A percentile compares a stretch with the other conserved stretches of the same genome.
These are phyloP conservation scores for Psammodynastes pulverulentus DNA, from an alignment of 2,113 vertebrate genomes.

Conservation along the genomic window DNA sequence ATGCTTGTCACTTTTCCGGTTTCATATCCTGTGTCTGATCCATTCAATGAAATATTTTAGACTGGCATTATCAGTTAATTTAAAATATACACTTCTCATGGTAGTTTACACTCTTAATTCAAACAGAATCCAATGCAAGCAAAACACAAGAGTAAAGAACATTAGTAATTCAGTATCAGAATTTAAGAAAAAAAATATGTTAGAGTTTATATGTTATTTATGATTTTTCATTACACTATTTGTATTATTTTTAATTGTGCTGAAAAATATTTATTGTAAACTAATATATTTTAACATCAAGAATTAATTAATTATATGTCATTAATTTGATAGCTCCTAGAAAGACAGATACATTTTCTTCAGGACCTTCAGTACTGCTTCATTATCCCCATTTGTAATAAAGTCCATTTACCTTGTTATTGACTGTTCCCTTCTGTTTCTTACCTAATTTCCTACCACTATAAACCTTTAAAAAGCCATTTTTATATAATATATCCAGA, in stretches of 20 bases:
- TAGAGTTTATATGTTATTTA: neutral
- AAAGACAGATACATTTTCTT: neutral
- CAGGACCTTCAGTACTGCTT: neutral
- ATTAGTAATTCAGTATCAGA: neutral
- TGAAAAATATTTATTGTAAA: neutral
- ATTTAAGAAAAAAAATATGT: neutral
- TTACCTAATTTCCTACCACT: neutral
- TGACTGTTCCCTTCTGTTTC: neutral
- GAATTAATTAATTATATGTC: neutral
- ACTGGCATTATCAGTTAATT: neutral
- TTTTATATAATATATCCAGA: neutral
- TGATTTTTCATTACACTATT: neutral
- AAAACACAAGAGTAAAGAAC: neutral
- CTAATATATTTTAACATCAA: neutral
- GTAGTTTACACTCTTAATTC: neutral
- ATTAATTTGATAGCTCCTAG: neutral
- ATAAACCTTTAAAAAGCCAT: neutral
- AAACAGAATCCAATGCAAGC: neutral
- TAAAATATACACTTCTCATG: neutral
- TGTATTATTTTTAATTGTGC: neutral
- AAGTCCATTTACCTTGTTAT: neutral
- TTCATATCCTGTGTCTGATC: conserved; percentile 48
- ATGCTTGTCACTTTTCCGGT: conserved; percentile 44
- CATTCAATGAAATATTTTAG: conserved; percentile 22
- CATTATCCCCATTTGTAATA: neutral